Evolutionary conservation across 2,797 vertebrate species (phyloP).

Genomic region (Phalanger gymnotis): DNA sequence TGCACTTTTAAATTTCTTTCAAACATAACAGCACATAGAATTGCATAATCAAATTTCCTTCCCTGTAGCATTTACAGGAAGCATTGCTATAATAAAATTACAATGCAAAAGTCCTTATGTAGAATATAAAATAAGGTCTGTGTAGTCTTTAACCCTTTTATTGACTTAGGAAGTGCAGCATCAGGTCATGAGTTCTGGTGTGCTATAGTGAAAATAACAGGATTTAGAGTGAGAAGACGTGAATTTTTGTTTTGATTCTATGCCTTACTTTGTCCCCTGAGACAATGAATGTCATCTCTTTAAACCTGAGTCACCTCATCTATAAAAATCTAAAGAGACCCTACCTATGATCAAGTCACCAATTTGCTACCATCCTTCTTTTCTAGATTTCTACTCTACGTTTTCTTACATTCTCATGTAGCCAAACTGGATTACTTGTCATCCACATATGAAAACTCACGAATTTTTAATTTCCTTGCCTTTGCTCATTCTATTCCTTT

Average conservation of each 20-base stretch:
- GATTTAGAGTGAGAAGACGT: neutral
- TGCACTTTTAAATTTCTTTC: neutral
- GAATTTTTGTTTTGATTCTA: neutral
- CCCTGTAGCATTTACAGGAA: slow-evolving; percentile 12
- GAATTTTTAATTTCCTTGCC: neutral
- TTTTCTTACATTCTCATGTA: neutral
- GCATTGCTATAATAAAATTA: neutral
- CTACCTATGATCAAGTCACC: neutral
- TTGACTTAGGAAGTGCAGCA: neutral
- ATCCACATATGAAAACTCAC: neutral
- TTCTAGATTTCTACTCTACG: neutral
- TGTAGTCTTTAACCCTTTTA: neutral
- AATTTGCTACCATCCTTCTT: neutral
- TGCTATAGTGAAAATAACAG: neutral
- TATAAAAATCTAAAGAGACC: neutral
- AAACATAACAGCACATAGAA: neutral
- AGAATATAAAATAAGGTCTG: neutral
- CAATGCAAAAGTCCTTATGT: neutral
- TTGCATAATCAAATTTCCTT: neutral
- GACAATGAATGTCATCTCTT: neutral
- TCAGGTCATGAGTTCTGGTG: neutral
- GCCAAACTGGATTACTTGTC: neutral
- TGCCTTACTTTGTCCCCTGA: neutral
- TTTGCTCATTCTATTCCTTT: neutral
- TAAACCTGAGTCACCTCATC: neutral